Conservation (phyloP, 2,113 vertebrate genomes). For the Zootoca vivipara region DNA sequence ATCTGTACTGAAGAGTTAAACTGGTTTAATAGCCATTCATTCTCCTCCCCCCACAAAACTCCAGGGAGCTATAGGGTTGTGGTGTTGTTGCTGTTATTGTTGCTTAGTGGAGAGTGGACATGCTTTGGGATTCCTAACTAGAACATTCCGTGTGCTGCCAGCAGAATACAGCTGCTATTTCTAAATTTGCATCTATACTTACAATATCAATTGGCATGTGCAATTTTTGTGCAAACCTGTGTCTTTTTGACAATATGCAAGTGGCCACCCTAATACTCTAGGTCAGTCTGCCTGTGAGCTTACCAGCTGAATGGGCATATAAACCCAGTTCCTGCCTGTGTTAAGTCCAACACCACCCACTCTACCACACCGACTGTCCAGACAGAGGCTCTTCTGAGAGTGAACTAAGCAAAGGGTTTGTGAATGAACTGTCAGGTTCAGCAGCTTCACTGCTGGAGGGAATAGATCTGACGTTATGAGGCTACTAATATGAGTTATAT, state of each 20-base stretch:
- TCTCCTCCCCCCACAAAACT: not conserved
- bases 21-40: not conserved
- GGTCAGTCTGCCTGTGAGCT: not conserved
- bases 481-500: not conserved
- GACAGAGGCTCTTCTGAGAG: not conserved
- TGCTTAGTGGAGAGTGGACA: too few species aligned
- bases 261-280: too few species aligned
- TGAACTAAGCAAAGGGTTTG: conserved; percentile 13
- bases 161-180: too few species aligned
- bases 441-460: conserved; percentile 28
- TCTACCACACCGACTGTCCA: not conserved
- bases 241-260: too few species aligned
- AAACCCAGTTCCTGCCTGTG: not conserved
- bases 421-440: conserved; percentile 18
- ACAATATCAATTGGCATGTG: too few species aligned
- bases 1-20: not conserved
- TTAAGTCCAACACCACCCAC: not conserved
- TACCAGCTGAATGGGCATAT: not conserved
- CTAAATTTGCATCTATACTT: too few species aligned
- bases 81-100: too few species aligned
- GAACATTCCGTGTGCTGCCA: too few species aligned
- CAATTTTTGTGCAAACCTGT: too few species aligned
- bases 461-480: not conserved
- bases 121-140: too few species aligned
- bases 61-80: not conserved